Percentiles rank a stretch among this genome's conserved stretches.
Conservation (phyloP, 2,113 vertebrate species). For the Nannospalax galili region DNA sequence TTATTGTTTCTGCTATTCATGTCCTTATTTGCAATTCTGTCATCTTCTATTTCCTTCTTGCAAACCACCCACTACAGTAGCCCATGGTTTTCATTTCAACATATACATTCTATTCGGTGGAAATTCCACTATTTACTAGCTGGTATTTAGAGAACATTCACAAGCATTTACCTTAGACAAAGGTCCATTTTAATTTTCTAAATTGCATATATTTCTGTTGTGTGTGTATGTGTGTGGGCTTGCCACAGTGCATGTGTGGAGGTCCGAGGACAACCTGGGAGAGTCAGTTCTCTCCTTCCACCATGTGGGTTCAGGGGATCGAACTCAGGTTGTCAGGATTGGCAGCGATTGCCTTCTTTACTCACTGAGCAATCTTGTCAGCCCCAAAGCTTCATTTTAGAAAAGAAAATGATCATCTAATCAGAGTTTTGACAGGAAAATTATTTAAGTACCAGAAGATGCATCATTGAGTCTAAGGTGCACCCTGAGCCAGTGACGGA, state of each 20-base stretch:
- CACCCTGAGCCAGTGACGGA: background rate
- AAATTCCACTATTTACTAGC: slow-evolving; percentile 17
- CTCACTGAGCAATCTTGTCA: background rate
- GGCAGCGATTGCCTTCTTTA: background rate
- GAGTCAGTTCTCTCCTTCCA: background rate
- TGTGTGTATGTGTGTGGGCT: background rate
- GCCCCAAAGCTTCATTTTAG: slow-evolving; percentile 44
- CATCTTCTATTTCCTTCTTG: slow-evolving; percentile 50
- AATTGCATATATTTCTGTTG: background rate
- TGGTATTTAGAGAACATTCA: slow-evolving; percentile 25
- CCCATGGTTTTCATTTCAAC: background rate
- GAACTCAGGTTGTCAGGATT: background rate
- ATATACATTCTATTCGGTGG: background rate
- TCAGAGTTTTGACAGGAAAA: slow-evolving; percentile 56
- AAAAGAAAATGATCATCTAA: slow-evolving; percentile 12
- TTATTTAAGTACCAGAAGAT: background rate
- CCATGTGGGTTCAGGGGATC: background rate
- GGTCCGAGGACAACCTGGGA: background rate
- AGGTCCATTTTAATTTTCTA: slow-evolving; percentile 36
- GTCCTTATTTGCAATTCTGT: slow-evolving; percentile 36
- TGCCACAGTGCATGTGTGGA: too few relatives aligned
- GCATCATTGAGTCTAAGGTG: background rate
- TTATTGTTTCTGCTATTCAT: slow-evolving; percentile 19
- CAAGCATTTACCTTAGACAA: slow-evolving; percentile 3
- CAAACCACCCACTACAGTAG: slow-evolving; percentile 16